A percentile compares a stretch with the other conserved stretches of the same genome.
These are phyloP conservation scores for Actenoides hombroni DNA, from an alignment of 2,113 vertebrate species.

Conservation along the genomic window DNA sequence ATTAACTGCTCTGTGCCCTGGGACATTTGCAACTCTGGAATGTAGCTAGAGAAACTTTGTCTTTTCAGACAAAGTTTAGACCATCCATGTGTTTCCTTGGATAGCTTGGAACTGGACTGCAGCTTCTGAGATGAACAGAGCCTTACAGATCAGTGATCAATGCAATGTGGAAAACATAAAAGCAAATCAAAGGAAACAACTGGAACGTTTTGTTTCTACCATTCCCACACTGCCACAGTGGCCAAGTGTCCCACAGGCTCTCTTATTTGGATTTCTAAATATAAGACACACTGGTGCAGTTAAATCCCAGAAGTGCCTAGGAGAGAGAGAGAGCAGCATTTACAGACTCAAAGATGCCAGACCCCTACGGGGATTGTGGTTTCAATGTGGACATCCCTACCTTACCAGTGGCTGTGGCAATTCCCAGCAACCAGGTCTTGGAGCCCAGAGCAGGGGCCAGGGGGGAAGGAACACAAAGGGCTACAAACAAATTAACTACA, in stretches of 20 bases:
- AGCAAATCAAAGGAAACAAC: constrained; percentile 12
- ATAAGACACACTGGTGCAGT: not conserved
- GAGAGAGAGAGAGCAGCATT: not conserved
- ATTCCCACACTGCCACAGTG: not conserved
- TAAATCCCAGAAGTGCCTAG: not conserved
- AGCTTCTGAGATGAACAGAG: not conserved
- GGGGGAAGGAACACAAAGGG: not conserved
- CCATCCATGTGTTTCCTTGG: not conserved
- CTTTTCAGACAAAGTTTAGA: not conserved
- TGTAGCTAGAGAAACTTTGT: not conserved
- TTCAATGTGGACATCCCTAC: not conserved
- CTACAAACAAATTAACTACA: not conserved
- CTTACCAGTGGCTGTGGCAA: not conserved
- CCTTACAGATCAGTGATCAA: not conserved
- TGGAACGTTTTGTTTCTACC: not conserved
- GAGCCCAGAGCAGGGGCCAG: not conserved
- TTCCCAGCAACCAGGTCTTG: not conserved
- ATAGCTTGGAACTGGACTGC: not conserved
- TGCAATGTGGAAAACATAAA: not conserved
- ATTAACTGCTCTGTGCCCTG: not conserved
- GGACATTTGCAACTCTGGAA: not conserved
- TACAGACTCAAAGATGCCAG: not conserved
- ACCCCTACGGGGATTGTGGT: not conserved
- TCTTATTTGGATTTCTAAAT: constrained; percentile 33
- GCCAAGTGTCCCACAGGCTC: not conserved